phyloP scores from a whole-genome alignment of 2,797 vertebrate species.

The Choloepus didactylus region DNA sequence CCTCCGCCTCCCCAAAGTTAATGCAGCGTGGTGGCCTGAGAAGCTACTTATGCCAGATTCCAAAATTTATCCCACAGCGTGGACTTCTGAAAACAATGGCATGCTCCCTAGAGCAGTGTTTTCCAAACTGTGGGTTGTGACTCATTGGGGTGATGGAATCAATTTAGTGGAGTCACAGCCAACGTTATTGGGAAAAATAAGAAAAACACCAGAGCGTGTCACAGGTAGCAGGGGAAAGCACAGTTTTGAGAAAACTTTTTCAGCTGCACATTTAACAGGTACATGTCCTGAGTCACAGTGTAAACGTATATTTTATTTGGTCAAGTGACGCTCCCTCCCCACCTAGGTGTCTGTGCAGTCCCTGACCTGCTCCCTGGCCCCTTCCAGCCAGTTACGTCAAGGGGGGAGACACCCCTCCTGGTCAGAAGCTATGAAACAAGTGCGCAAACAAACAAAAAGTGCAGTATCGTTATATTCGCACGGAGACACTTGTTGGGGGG shows the following conservation, averaged over 20 bases:
- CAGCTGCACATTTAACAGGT: accelerated
- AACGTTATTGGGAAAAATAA: accelerated
- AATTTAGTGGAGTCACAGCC: background rate
- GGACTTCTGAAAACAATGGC: background rate
- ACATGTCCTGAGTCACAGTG: accelerated
- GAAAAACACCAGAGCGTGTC: no score
- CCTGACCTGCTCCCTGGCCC: accelerated
- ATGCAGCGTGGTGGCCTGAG: background rate
- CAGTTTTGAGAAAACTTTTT: background rate
- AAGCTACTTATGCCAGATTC: background rate
- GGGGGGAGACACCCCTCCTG: background rate
- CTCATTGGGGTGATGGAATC: background rate
- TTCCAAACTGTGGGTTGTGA: background rate
- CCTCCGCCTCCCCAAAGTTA: background rate
- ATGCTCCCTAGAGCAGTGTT: background rate
- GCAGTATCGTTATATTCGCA: background rate
- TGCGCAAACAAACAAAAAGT: background rate
- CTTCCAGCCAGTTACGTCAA: background rate
- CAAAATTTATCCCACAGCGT: background rate
- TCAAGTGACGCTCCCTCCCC: no score
- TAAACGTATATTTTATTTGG: no score
- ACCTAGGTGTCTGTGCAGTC: background rate
- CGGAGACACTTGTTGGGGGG: accelerated
- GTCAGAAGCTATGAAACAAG: background rate
- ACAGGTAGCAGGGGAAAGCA: background rate